phyloP scores from a whole-genome alignment of 2,113 vertebrate genomes.

The Orycteropus afer region DNA sequence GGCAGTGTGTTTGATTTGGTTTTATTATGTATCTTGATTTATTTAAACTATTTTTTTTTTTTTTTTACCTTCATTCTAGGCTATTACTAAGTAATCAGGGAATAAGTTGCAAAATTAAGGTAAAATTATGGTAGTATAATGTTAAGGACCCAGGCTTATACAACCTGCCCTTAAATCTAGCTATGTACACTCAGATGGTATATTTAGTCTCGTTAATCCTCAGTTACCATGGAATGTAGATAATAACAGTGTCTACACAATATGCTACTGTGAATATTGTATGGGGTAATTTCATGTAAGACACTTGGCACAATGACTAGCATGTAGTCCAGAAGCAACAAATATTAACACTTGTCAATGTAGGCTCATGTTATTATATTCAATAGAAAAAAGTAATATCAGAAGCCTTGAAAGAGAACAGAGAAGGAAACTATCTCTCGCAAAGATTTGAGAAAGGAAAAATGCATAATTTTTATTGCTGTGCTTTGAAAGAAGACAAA shows the following conservation, averaged over 20 bases:
- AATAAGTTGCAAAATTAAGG: neutral
- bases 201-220: neutral
- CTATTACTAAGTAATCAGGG: neutral
- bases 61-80: neutral
- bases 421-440: neutral
- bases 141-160: accelerated
- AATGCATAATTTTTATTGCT: neutral
- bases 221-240: accelerated
- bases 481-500: neutral
- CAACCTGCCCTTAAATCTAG: too few relatives aligned
- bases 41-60: neutral
- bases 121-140: neutral
- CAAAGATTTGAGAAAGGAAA: neutral
- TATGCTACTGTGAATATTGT: accelerated
- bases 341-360: neutral
- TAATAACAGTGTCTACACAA: accelerated
- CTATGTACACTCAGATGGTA: accelerated
- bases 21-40: neutral
- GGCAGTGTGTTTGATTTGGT: too few relatives aligned
- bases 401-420: neutral
- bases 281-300: accelerated
- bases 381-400: neutral
- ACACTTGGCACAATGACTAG: accelerated
- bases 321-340: neutral
- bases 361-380: neutral